A percentile compares a stretch with the other conserved stretches of the same genome.
phyloP scores from a whole-genome alignment of 2,888 invertebrate genomes.

The Andricus curvator region DNA sequence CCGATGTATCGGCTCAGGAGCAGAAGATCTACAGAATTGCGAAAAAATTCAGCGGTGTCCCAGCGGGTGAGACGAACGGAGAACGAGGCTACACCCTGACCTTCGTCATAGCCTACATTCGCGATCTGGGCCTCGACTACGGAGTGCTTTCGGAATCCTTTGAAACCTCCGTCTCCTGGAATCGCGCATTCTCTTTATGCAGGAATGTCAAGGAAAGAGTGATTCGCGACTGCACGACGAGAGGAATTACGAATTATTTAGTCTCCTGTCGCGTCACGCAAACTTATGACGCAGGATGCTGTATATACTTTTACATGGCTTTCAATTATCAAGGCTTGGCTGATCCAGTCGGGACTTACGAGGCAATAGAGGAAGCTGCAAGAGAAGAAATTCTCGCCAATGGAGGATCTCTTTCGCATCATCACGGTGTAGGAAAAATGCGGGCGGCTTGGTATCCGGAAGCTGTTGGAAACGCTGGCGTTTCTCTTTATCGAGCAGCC shows the following conservation, averaged over 20 bases:
- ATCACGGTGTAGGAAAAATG: constrained; percentile 97
- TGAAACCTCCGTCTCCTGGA: constrained; percentile 99
- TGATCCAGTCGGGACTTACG: constrained; percentile 90
- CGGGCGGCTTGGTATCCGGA: constrained; percentile 92
- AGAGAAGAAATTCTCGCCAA: constrained; percentile 94
- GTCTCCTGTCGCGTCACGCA: constrained; percentile 95
- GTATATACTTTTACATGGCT: constrained; percentile 96
- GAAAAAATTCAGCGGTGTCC: constrained; percentile 87
- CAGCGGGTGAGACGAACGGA: constrained; percentile 96
- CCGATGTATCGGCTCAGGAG: constrained; percentile 88
- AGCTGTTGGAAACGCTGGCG: constrained; percentile 91
- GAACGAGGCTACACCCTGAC: constrained; percentile 97
- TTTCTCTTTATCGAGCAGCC: constrained; percentile 88
- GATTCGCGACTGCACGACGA: constrained; percentile 81
- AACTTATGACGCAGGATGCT: constrained; percentile 98
- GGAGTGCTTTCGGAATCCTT: constrained; percentile 96
- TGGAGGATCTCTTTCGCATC: constrained; percentile 96
- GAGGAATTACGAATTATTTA: constrained; percentile 83
- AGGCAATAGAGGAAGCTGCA: constrained; percentile 92
- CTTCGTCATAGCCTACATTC: constrained; percentile 98
- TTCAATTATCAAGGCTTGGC: constrained; percentile 83
- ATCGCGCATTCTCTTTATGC: constrained; percentile 90
- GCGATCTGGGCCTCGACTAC: constrained; percentile 94
- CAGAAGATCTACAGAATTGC: constrained; percentile 90
- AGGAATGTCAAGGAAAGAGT: constrained; percentile 93